Conservation (phyloP, 1,140 invertebrate genomes). For the Andrena cerasifolii region DNA sequence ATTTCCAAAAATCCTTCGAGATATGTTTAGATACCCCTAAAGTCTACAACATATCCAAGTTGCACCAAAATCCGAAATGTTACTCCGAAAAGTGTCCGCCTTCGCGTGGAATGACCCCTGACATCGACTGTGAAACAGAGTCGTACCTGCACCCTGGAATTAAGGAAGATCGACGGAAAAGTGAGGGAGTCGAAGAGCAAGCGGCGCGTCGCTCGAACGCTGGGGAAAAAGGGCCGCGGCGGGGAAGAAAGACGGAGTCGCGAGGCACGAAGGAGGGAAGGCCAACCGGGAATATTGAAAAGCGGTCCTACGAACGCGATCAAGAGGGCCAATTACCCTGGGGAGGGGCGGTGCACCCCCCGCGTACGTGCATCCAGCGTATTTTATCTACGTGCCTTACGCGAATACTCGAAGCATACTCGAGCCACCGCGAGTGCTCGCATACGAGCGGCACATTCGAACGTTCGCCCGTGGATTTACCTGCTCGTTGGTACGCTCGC, state of each 20-base stretch:
- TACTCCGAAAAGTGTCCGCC: too few relatives aligned
- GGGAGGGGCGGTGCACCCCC: slow-evolving; percentile 17
- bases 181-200: neutral
- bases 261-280: slow-evolving; percentile 36
- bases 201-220: neutral
- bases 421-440: slow-evolving; percentile 57
- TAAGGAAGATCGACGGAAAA: neutral
- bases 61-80: too few relatives aligned
- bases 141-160: neutral
- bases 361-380: slow-evolving; percentile 58
- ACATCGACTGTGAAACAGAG: too few relatives aligned
- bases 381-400: slow-evolving; percentile 73
- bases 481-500: slow-evolving; percentile 54
- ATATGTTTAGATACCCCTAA: too few relatives aligned
- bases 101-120: too few relatives aligned
- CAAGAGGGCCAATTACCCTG: slow-evolving; percentile 80
- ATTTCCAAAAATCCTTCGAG: too few relatives aligned
- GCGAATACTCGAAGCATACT: slow-evolving; percentile 71
- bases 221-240: neutral
- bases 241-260: slow-evolving; percentile 4
- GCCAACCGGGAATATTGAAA: slow-evolving; percentile 67
- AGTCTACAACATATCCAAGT: too few relatives aligned
- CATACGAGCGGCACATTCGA: slow-evolving; percentile 64
- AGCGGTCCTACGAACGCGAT: slow-evolving; percentile 73
- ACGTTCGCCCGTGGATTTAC: slow-evolving; percentile 57